Evolutionary conservation across 2,797 vertebrate genomes (phyloP).

Genomic region (Diglossa cyanea): DNA sequence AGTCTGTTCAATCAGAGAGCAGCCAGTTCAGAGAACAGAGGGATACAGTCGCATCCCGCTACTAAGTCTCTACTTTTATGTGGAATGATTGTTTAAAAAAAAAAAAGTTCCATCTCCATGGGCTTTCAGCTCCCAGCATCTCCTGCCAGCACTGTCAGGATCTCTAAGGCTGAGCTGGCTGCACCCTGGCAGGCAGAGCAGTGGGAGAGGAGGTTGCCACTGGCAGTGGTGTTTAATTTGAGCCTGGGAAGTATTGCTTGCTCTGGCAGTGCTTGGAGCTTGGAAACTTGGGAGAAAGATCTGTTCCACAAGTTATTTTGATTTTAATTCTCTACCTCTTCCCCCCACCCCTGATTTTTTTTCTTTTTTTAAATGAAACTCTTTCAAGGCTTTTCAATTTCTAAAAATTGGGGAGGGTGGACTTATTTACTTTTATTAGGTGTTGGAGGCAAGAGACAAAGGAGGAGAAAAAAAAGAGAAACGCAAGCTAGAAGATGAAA

Average conservation of each 20-base stretch:
- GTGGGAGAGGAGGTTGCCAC: not conserved
- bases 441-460: not conserved
- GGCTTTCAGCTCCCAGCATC: not conserved
- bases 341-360: fast-evolving
- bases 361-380: not conserved
- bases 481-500: not conserved
- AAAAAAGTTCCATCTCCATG: not conserved
- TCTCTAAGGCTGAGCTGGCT: not conserved
- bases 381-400: not conserved
- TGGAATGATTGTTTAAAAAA: fast-evolving
- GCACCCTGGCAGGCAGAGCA: not conserved
- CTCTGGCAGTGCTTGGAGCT: not conserved
- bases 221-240: not conserved
- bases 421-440: not conserved
- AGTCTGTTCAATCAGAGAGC: not conserved
- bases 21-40: not conserved
- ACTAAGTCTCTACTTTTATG: not conserved
- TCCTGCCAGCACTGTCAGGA: not conserved
- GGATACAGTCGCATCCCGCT: not conserved
- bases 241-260: not conserved
- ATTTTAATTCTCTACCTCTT: not conserved
- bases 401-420: not conserved
- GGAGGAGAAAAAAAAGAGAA: not conserved
- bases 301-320: not conserved
- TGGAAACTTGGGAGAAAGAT: not conserved